phyloP scores from a whole-genome alignment of 2,113 vertebrate genomes.

The Guaruba guarouba region DNA sequence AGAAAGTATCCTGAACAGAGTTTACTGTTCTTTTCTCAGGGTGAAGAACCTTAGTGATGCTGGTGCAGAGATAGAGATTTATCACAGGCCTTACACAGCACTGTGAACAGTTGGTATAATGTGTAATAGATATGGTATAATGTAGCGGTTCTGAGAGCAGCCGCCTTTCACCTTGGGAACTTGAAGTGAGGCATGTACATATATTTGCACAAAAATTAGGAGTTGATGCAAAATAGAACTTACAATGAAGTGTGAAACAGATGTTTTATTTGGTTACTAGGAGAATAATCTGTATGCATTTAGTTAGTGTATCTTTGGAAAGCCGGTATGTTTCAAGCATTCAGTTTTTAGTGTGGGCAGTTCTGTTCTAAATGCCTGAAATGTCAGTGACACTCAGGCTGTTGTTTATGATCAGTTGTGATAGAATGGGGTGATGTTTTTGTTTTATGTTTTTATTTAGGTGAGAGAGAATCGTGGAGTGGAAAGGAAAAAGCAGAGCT shows the following conservation, averaged over 20 bases:
- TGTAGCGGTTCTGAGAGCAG: rapidly evolving
- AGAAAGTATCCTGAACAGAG: neutral
- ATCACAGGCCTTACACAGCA: neutral
- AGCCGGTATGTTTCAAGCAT: neutral
- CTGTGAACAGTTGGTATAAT: neutral
- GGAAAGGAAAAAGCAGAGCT: neutral
- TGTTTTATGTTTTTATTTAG: neutral
- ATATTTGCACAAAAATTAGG: neutral
- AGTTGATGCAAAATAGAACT: neutral
- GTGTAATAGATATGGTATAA: neutral
- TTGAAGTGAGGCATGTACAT: neutral
- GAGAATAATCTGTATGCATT: neutral
- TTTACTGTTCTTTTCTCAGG: neutral
- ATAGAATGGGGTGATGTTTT: neutral
- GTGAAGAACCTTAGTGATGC: neutral
- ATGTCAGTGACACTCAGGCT: neutral
- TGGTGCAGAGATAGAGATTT: neutral
- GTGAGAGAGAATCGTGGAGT: neutral
- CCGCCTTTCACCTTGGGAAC: neutral
- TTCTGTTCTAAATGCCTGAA: neutral
- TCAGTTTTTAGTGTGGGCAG: neutral
- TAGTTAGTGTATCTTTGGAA: neutral
- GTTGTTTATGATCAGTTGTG: neutral
- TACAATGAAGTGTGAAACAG: neutral
- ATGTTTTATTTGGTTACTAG: neutral